phyloP scores from a whole-genome alignment of 2,113 vertebrate species.

The Urocolius indicus region DNA sequence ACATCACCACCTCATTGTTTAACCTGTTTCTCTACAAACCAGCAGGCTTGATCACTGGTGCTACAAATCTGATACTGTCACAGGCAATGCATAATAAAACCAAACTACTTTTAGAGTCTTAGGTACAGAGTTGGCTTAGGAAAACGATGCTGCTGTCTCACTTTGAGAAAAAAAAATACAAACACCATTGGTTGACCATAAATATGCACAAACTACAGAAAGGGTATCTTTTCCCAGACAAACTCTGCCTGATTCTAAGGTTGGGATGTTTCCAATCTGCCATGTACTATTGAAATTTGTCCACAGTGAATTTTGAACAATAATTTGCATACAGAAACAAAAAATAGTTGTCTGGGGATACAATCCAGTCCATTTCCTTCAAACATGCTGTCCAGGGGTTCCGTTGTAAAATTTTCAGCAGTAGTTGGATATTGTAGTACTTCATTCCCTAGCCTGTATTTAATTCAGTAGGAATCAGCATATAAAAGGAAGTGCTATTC shows the following conservation, averaged over 20 bases:
- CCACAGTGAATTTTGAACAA: not conserved
- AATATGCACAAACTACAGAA: not conserved
- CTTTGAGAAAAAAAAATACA: not conserved
- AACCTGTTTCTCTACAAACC: not conserved
- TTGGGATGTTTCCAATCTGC: not conserved
- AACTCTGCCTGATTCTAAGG: not conserved
- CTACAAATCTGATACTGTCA: not conserved
- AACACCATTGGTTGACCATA: not conserved
- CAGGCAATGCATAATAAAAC: not conserved
- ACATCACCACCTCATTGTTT: not conserved
- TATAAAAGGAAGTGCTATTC: conserved; percentile 10
- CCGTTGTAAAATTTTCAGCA: conserved; percentile 33
- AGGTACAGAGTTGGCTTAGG: not conserved
- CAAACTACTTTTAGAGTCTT: not conserved
- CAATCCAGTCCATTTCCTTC: not conserved
- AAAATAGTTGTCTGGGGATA: not conserved
- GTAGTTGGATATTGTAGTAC: not conserved
- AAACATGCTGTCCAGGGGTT: not conserved
- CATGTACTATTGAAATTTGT: not conserved
- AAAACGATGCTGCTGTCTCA: not conserved
- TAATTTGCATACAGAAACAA: conserved; percentile 8
- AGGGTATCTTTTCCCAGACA: not conserved
- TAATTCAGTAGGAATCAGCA: conserved; percentile 17
- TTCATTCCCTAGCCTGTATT: conserved; percentile 1
- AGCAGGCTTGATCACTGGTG: not conserved